Evolutionary conservation across 2,113 vertebrate species (phyloP), one percentile per base, ranked within the genome.

Genomic region (Myiozetetes cayanensis): DNA sequence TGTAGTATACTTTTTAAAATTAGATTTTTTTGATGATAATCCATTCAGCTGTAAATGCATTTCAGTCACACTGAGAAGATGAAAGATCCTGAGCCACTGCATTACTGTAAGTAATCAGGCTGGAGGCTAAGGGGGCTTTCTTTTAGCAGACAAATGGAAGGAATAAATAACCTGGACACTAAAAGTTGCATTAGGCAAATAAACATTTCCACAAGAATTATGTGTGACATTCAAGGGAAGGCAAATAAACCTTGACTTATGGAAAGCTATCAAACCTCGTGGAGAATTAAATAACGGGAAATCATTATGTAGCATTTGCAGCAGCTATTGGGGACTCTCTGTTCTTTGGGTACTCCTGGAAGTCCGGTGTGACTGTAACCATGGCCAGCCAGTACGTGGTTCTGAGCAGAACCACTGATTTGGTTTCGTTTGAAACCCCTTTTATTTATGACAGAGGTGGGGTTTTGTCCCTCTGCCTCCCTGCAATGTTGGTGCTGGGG

Each of bases 181-280:
- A 98, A 97, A 98, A 98, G 97, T 97, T 98, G 97, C 97, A 98
- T 98, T 98, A 98, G 97, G 98, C 97, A 98, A 98, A 98, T 98
- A 98, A 98, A 98, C 96, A 97, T 98, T 98, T 98, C 94, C 90
- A 94, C 94, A 97, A 97, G 98, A 98, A 97, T 98, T 98, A 97
- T 97, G 97, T 82, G 96, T 96, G 97, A 97, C 97, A 94, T 97
- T 97, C 97, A 77, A 93, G 91, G 94, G 95, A 96, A 97, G 97
- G 97, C 97, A 97, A 98, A 98, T 98, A 98, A 98, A 97, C 97
- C 95, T 92, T 98, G 97, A 97, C 94, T 97, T 98, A 98, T 97
- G 95, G 97, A 96, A 96, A 96, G 94, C 94, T 89, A 96, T 97
- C 96, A 97, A 96, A 74, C 63, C 96, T 97, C 84, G 86, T 31